Evolutionary conservation across 2,888 invertebrate genomes (phyloP).

Genomic region (Drosophila robusta): DNA sequence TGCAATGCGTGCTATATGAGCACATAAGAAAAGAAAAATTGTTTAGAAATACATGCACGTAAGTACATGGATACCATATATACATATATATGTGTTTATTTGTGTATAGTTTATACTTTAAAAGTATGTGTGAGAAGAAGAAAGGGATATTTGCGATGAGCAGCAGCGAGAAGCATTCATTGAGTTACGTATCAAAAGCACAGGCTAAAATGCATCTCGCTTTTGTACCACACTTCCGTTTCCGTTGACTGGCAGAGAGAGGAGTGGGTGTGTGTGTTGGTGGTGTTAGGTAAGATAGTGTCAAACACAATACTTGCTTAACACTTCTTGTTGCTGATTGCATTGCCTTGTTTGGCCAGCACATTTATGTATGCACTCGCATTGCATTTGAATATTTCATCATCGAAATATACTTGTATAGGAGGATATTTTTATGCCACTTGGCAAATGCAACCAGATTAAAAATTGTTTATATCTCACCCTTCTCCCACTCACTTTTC

Average conservation of each 20-base stretch:
- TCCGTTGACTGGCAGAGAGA: conserved; percentile 40
- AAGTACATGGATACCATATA: conserved; percentile 2
- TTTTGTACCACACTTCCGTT: conserved; percentile 62
- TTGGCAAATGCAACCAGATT: conserved; percentile 13
- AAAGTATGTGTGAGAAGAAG: conserved; percentile 3
- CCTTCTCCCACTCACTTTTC: background rate
- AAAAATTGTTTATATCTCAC: conserved; percentile 6
- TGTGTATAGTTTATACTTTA: background rate
- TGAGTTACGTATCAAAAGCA: conserved; percentile 68
- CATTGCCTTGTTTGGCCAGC: conserved; percentile 68
- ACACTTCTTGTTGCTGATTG: conserved; percentile 73
- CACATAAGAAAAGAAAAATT: conserved; percentile 55
- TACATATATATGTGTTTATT: no score
- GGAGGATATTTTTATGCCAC: conserved; percentile 28
- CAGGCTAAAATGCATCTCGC: conserved; percentile 70
- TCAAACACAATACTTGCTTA: conserved; percentile 78
- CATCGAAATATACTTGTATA: conserved; percentile 46
- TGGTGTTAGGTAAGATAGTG: conserved; percentile 46
- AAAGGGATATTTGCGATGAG: conserved; percentile 28
- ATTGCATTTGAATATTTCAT: conserved; percentile 64
- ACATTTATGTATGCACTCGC: conserved; percentile 13
- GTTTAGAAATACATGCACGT: conserved; percentile 52
- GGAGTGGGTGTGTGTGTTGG: background rate
- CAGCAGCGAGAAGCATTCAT: conserved; percentile 37
- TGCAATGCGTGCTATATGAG: conserved; percentile 46